Evolutionary conservation across 2,113 vertebrate species (phyloP).

Genomic region (Cromileptes altivelis): DNA sequence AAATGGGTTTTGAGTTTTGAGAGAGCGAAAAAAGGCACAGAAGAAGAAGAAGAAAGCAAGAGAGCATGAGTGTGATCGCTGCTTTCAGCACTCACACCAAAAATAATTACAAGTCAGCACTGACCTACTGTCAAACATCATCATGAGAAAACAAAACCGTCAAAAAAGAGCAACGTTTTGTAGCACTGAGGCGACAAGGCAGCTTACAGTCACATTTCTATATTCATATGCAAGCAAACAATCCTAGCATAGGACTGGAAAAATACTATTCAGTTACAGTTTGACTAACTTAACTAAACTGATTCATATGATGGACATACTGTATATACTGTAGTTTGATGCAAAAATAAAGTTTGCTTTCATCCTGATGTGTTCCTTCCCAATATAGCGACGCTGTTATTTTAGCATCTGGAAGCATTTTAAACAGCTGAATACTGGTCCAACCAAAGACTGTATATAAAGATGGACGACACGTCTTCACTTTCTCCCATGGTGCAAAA

Average conservation of each 20-base stretch:
- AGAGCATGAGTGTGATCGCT: conserved; percentile 14
- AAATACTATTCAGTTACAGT: conserved; percentile 47
- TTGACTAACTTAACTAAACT: conserved; percentile 48
- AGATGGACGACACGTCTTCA: too few species aligned
- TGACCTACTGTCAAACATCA: conserved; percentile 69
- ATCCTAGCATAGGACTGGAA: conserved; percentile 33
- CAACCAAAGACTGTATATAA: not conserved
- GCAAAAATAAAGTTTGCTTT: conserved; percentile 26
- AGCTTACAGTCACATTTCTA: conserved; percentile 56
- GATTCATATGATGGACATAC: conserved; percentile 24
- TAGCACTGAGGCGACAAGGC: conserved; percentile 47
- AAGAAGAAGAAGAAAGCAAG: conserved; percentile 23
- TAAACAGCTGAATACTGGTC: conserved; percentile 40
- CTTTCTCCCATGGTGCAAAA: too few species aligned
- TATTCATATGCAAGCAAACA: conserved; percentile 59
- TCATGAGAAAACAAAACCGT: conserved; percentile 28
- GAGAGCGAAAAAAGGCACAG: conserved; percentile 68
- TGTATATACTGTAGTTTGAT: not conserved
- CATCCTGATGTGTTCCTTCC: conserved; percentile 6
- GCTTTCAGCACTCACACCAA: conserved; percentile 17
- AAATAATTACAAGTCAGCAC: conserved; percentile 66
- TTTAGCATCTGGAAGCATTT: conserved; percentile 46
- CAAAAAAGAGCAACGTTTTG: conserved; percentile 10
- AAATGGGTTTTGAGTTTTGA: conserved; percentile 47
- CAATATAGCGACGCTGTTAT: conserved; percentile 27